Evolutionary conservation across 2,797 vertebrate species (phyloP).

Genomic region (Aphelocoma californica): DNA sequence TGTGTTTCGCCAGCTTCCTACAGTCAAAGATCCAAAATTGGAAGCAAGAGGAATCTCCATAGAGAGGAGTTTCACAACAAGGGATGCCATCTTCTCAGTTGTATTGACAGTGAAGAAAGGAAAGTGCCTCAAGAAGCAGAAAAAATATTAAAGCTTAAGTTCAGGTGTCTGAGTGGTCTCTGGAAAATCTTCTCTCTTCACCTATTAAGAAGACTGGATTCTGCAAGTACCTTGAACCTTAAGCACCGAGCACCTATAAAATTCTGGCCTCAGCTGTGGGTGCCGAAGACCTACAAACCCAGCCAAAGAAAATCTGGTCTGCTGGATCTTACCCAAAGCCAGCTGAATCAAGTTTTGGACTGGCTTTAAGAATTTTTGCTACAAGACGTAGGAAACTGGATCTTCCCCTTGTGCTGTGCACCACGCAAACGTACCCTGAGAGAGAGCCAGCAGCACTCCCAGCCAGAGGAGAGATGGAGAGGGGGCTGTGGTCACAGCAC

Average conservation of each 20-base stretch:
- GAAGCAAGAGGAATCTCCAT: not conserved
- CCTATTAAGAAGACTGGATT: not conserved
- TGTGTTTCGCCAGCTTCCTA: not conserved
- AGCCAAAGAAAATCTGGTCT: conserved; percentile 28
- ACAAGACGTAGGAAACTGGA: not conserved
- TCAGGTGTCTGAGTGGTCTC: not conserved
- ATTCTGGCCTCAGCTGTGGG: not conserved
- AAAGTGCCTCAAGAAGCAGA: not conserved
- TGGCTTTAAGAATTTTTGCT: not conserved
- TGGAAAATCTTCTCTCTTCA: not conserved
- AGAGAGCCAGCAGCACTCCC: not conserved
- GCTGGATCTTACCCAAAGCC: not conserved
- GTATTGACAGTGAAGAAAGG: not conserved
- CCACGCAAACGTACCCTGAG: rapidly evolving
- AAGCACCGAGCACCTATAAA: not conserved
- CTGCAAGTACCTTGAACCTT: not conserved
- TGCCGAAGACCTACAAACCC: not conserved
- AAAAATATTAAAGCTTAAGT: not conserved
- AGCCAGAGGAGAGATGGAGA: not conserved
- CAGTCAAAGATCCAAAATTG: not conserved
- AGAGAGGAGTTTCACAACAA: not conserved
- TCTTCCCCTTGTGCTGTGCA: not conserved
- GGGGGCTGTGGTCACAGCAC: not conserved
- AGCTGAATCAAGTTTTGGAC: not conserved
- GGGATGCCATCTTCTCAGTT: not conserved